Percentiles rank a stretch among this genome's conserved stretches.
Evolutionary conservation across 2,797 vertebrate species (phyloP).

Genomic region (Megaceryle alcyon): DNA sequence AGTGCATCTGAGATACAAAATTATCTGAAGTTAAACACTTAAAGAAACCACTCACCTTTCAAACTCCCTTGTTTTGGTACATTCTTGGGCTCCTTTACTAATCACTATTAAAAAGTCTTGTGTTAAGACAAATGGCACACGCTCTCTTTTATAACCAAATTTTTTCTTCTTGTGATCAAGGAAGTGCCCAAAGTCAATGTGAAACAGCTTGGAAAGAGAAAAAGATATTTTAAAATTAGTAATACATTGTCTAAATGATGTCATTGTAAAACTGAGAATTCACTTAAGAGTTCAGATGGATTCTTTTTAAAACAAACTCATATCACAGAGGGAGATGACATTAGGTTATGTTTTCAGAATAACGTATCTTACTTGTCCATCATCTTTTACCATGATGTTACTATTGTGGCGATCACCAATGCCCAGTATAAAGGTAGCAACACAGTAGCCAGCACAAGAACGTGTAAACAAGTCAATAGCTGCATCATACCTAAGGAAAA

Average conservation of each 20-base stretch:
- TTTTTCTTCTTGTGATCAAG: conserved; percentile 88
- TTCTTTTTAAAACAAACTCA: not conserved
- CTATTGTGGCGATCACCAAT: conserved; percentile 87
- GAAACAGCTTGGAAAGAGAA: conserved; percentile 81
- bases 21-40: not conserved
- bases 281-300: not conserved
- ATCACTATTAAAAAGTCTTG: conserved; percentile 88
- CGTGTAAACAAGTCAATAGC: conserved; percentile 86
- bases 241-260: not conserved
- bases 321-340: not conserved
- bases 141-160: conserved; percentile 87
- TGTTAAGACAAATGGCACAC: conserved; percentile 86
- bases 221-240: conserved; percentile 30
- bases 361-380: conserved; percentile 81
- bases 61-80: conserved; percentile 87
- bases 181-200: conserved; percentile 88
- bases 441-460: conserved; percentile 87
- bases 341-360: not conserved
- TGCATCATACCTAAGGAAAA: conserved; percentile 81
- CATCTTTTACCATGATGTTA: conserved; percentile 89
- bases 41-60: conserved; percentile 78
- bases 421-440: conserved; percentile 86
- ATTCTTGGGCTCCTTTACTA: conserved; percentile 87
- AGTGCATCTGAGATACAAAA: not conserved
- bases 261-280: not conserved